Percentiles rank a stretch among this genome's conserved stretches.
Conservation (phyloP, 2,113 vertebrate genomes). For the Tupaia tana region DNA sequence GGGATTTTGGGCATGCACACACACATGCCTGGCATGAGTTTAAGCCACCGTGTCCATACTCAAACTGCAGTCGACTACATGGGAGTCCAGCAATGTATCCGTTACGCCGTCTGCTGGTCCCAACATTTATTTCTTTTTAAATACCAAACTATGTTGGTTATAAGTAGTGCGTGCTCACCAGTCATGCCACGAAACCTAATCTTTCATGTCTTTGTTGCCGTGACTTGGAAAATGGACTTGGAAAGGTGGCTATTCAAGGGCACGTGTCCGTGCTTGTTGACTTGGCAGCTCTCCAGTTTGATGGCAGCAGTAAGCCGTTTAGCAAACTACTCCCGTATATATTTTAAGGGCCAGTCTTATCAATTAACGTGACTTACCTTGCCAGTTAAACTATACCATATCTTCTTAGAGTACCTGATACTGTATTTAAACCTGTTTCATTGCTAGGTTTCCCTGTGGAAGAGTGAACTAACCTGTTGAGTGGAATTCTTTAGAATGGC, state of each 20-base stretch:
- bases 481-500: slow-evolving; percentile 4
- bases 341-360: background rate
- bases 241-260: background rate
- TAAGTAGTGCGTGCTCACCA: background rate
- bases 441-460: background rate
- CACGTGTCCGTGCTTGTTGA: background rate
- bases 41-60: too few species aligned
- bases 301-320: background rate
- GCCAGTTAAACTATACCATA: background rate
- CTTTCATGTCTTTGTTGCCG: background rate
- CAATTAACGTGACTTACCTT: background rate
- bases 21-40: too few species aligned
- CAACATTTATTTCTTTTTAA: background rate
- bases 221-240: background rate
- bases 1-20: too few species aligned
- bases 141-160: background rate
- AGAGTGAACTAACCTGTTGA: background rate
- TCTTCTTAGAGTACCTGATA: background rate
- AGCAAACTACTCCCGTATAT: background rate
- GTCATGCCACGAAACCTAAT: rapidly evolving
- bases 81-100: too few species aligned
- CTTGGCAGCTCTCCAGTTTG: background rate
- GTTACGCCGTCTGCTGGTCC: too few species aligned
- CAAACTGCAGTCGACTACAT: too few species aligned
- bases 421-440: background rate